phyloP scores from a whole-genome alignment of 2,113 vertebrate species.

The Athene noctua region DNA sequence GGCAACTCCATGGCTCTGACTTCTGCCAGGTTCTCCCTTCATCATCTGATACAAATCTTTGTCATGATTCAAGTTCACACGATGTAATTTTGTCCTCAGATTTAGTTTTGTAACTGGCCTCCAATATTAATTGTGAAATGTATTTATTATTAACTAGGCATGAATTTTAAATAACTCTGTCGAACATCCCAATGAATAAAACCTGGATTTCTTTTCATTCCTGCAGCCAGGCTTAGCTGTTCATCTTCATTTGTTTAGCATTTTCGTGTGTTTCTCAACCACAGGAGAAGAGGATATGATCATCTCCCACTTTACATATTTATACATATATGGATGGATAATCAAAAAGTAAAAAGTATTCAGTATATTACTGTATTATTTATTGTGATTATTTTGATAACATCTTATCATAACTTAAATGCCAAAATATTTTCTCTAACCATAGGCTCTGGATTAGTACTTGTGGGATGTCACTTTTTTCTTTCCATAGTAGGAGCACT shows the following conservation, averaged over 20 bases:
- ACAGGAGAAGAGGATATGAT: background rate
- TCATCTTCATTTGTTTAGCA: background rate
- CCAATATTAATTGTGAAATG: background rate
- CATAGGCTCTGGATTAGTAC: background rate
- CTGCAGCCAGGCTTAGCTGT: background rate
- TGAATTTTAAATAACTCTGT: constrained; percentile 26
- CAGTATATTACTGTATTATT: background rate
- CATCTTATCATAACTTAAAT: background rate
- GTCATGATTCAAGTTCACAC: background rate
- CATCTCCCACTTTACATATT: background rate
- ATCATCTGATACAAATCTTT: background rate
- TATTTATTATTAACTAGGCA: constrained; percentile 53
- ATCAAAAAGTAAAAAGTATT: background rate
- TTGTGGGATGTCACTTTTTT: background rate
- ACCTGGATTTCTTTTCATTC: background rate
- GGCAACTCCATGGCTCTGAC: background rate
- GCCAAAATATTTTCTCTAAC: background rate
- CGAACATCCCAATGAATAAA: background rate
- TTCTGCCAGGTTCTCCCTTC: background rate
- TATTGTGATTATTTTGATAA: background rate
- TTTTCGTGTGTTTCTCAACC: background rate
- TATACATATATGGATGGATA: background rate
- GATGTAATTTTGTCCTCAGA: background rate
- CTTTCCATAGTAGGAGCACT: background rate
- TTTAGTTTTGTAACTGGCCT: background rate